Conservation (phyloP, 2,888 invertebrate genomes). For the Scotopteryx bipunctaria region DNA sequence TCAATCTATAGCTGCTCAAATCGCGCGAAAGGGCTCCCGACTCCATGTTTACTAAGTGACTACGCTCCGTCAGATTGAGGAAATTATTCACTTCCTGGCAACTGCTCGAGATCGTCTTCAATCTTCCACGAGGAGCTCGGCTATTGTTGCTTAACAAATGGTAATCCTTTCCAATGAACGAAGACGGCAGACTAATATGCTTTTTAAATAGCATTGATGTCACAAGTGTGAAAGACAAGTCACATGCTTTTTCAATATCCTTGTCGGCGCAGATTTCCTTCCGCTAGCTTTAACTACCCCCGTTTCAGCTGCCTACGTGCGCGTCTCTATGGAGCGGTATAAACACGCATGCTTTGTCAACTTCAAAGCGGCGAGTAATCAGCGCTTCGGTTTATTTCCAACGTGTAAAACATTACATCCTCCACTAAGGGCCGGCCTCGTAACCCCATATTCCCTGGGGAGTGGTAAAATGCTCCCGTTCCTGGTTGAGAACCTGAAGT, state of each 20-base stretch:
- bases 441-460: conserved; percentile 38
- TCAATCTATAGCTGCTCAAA: conserved; percentile 55
- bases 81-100: conserved; percentile 39
- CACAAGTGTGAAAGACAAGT: conserved; percentile 1
- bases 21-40: conserved; percentile 48
- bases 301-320: conserved; percentile 13
- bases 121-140: conserved; percentile 29
- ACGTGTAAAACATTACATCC: conserved; percentile 43
- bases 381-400: conserved; percentile 44
- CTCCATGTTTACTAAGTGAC: conserved; percentile 45
- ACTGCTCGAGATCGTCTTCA: conserved; percentile 33
- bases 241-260: not conserved
- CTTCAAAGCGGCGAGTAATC: conserved; percentile 47
- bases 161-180: conserved; percentile 20
- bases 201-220: conserved; percentile 1
- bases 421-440: conserved; percentile 38
- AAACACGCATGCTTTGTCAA: conserved; percentile 47
- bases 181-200: conserved; percentile 1
- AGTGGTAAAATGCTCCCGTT: conserved; percentile 42
- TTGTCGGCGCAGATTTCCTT: conserved; percentile 2
- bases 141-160: conserved; percentile 31
- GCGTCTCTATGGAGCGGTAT: conserved; percentile 19
- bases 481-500: conserved; percentile 20
- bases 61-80: conserved; percentile 33
- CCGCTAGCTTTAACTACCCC: conserved; percentile 16